Conservation (phyloP, 2,888 invertebrate genomes). For the Philhelius pedissequus region DNA sequence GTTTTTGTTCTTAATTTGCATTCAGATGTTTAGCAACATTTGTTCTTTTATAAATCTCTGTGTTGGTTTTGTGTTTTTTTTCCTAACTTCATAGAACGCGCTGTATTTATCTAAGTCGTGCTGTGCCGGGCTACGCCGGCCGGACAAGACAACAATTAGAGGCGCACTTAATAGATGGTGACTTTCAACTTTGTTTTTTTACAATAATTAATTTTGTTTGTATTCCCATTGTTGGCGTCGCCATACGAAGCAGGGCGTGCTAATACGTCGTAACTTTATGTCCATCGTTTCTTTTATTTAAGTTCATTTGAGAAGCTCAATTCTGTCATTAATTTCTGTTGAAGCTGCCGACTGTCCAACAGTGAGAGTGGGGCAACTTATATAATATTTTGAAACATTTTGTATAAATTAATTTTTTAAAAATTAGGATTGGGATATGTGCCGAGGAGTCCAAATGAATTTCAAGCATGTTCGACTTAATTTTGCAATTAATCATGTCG, state of each 20-base stretch:
- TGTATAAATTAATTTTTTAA: too few species aligned
- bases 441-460: too few species aligned
- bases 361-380: too few species aligned
- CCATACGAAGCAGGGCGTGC: not conserved
- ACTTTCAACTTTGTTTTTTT: conserved; percentile 22
- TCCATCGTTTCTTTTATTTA: not conserved
- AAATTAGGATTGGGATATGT: too few species aligned
- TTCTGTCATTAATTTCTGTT: conserved; percentile 11
- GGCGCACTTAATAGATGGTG: conserved; percentile 32
- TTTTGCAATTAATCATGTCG: too few species aligned
- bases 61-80: not conserved
- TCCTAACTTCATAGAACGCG: not conserved
- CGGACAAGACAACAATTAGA: conserved; percentile 45
- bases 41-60: too few species aligned
- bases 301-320: not conserved
- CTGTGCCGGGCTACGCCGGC: not conserved
- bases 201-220: conserved; percentile 13
- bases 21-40: too few species aligned
- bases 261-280: not conserved
- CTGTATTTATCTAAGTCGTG: not conserved
- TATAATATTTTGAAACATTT: too few species aligned
- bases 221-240: not conserved
- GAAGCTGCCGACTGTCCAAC: not conserved
- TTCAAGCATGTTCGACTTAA: too few species aligned
- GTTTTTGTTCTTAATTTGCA: conserved; percentile 23